These are phyloP conservation scores for Mallotus villosus DNA, from an alignment of 2,797 vertebrate species.

Conservation along the genomic window DNA sequence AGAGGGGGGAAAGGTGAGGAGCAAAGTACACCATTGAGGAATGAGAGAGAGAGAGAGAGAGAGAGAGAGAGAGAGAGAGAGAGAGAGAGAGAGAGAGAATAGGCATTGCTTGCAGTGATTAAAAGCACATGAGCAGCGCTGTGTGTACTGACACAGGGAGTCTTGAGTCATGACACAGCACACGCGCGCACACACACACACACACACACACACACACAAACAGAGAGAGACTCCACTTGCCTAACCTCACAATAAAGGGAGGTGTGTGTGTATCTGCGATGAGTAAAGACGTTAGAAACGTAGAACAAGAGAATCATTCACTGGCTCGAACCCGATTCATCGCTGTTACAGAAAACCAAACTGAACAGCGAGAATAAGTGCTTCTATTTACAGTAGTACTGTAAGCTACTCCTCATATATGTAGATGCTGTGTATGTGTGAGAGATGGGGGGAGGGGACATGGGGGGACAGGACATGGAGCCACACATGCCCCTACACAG, in stretches of 20 bases:
- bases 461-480: no score
- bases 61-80: background rate
- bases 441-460: no score
- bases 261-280: no score
- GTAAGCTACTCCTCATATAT: no score
- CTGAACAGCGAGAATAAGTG: background rate
- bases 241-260: background rate
- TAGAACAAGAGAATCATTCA: background rate
- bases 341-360: background rate
- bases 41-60: background rate
- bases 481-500: slow-evolving; percentile 1
- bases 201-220: background rate
- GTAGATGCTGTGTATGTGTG: no score
- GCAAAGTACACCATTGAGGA: background rate
- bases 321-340: no score
- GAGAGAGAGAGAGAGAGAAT: background rate
- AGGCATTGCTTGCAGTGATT: slow-evolving; percentile 21
- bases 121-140: slow-evolving; percentile 41
- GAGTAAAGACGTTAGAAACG: background rate
- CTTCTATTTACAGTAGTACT: no score
- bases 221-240: slow-evolving; percentile 26
- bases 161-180: slow-evolving; percentile 37
- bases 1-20: background rate
- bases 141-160: background rate
- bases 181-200: background rate